Evolutionary conservation across 1,140 invertebrate species (phyloP), one percentile per base, ranked within the genome.

Genomic region (Sipha flava): DNA sequence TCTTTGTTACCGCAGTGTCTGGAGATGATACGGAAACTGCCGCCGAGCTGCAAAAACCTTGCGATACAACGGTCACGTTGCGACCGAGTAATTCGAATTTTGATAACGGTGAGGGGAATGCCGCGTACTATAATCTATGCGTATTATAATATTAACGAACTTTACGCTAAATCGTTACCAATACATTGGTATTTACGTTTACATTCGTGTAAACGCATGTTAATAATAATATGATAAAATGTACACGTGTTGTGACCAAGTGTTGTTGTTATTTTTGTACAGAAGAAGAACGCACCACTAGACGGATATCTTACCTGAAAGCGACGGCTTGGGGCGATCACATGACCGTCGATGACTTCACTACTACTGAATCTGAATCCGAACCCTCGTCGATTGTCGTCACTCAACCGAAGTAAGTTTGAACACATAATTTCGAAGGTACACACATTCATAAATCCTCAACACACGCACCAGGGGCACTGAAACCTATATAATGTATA

Each of bases 251-350:
- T 68, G 31, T 59, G 57, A 21, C 6, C 1, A 64, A 6, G 31
- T n/a, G 16, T 57, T 57, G 9, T 26, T 57, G 5, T 57, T 14
- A 26, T 57, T 29, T 29, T 29, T 68, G n/a, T 26, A 26, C 87
- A 86, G 93, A 95, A 84, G 93, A 93, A 83, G 93, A 95, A 83
- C 91, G 94, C 81, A 89, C 92, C 18, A 93, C 93, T 84, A 88
- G 95, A 83, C 88, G 95, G 81, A 94, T 95, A 59, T 97, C 95
- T 1, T 97, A 97, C 86, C 86, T 97, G 81, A 94, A 94, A 87
- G 95, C 95, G 10, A 96, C 95, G 29, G 87, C 90, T 88, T 88
- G 73, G 73, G 73, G 88, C 54, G 90, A 91, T 82, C 87, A 91
- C 72, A 80, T 80, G 80, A 80, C 45, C 40, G 72, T 80, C 18